Conservation (phyloP, 2,888 invertebrate genomes). For the Artemia sp. region DNA sequence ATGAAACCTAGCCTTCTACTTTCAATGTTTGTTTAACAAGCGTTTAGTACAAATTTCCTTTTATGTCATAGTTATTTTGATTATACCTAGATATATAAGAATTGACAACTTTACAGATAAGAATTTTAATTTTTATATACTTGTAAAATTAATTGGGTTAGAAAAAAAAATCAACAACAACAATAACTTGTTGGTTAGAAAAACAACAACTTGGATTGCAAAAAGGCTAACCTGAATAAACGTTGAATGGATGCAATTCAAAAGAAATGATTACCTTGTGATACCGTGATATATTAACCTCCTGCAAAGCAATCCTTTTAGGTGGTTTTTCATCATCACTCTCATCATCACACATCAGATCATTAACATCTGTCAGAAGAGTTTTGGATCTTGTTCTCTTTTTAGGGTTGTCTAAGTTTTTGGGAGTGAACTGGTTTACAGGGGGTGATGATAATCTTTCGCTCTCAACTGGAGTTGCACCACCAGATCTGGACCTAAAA, state of each 20-base stretch:
- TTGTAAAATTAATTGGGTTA: slow-evolving; percentile 11
- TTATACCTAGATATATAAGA: not conserved
- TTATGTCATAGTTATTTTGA: not conserved
- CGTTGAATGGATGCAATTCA: not conserved
- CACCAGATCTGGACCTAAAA: too few species aligned
- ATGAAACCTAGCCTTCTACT: too few species aligned
- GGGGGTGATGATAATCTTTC: slow-evolving; percentile 6
- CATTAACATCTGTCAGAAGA: not conserved
- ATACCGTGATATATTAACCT: slow-evolving; percentile 65
- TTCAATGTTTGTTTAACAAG: too few species aligned
- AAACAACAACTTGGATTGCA: not conserved
- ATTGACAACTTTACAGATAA: not conserved
- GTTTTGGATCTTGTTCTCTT: slow-evolving; percentile 1
- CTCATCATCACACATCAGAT: slow-evolving; percentile 37
- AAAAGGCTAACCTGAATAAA: not conserved
- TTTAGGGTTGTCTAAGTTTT: not conserved
- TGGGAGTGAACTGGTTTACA: slow-evolving; percentile 12
- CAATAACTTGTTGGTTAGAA: too few species aligned
- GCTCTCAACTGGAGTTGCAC: not conserved
- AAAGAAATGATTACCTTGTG: slow-evolving; percentile 24
- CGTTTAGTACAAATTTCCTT: not conserved
- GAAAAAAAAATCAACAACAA: not conserved
- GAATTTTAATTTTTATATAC: slow-evolving; percentile 22
- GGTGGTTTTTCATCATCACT: slow-evolving; percentile 50
- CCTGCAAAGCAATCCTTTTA: slow-evolving; percentile 52